phyloP scores from a whole-genome alignment of 2,888 invertebrate species.

The Litoditis marina region DNA sequence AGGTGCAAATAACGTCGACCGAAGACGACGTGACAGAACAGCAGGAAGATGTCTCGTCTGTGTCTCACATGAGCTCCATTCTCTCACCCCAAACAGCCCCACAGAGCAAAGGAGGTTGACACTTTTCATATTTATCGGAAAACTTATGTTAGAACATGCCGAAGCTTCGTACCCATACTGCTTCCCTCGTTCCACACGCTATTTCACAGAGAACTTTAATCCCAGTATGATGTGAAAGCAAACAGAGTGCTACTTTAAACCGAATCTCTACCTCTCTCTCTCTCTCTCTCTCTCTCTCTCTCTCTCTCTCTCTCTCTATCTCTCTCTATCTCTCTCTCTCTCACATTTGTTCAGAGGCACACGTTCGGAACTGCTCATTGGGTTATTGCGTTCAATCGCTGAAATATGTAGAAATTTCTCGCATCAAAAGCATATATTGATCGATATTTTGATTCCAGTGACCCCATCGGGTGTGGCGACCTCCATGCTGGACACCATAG shows the following conservation, averaged over 20 bases:
- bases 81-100: constrained; percentile 30
- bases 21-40: constrained; percentile 15
- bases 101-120: constrained; percentile 19
- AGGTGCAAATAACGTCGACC: constrained; percentile 8
- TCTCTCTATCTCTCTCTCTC: constrained; percentile 7
- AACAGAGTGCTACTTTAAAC: no score
- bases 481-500: constrained; percentile 7
- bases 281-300: constrained; percentile 16
- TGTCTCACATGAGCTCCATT: constrained; percentile 21
- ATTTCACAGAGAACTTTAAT: no score
- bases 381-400: no score
- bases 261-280: constrained; percentile 3
- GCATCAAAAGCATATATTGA: no score
- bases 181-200: no score
- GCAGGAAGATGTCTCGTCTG: constrained; percentile 11
- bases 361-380: no score
- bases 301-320: neutral
- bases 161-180: no score
- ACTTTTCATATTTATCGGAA: neutral
- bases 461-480: no score
- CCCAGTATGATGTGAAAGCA: no score
- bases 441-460: no score
- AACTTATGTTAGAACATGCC: neutral
- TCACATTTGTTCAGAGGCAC: constrained; percentile 1
- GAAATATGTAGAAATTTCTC: no score